Conservation (phyloP, 2,797 vertebrate genomes). For the Lophotriccus pileatus region DNA sequence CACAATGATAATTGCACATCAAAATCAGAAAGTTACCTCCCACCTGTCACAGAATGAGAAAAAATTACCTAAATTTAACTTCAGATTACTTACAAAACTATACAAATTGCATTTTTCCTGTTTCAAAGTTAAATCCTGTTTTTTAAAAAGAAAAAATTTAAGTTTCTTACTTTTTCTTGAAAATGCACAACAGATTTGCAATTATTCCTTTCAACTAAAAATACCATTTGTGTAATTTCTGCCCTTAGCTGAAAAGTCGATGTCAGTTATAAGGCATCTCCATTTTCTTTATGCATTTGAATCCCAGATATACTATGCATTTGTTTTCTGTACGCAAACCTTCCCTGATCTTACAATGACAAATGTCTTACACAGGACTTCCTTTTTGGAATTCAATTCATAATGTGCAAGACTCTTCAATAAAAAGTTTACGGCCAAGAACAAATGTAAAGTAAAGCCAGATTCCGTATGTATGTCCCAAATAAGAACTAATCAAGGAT, state of each 20-base stretch:
- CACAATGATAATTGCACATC: background rate
- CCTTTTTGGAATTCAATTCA: background rate
- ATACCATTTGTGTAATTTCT: background rate
- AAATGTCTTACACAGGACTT: background rate
- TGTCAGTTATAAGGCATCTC: background rate
- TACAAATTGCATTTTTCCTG: background rate
- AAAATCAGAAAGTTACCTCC: background rate
- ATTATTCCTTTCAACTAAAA: background rate
- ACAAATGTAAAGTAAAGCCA: background rate
- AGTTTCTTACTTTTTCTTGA: background rate
- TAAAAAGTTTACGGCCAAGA: background rate
- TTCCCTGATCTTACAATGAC: background rate
- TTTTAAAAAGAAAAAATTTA: background rate
- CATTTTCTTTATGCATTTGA: background rate
- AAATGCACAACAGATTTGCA: background rate
- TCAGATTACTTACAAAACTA: background rate
- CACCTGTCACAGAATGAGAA: background rate
- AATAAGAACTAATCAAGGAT: background rate
- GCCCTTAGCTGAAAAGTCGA: background rate
- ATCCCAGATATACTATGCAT: background rate
- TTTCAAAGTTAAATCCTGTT: background rate
- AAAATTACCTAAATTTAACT: background rate
- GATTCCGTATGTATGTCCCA: background rate
- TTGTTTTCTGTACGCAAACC: background rate
- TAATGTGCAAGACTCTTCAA: background rate